Conservation (phyloP, 2,113 vertebrate genomes). For the Pedetes capensis region DNA sequence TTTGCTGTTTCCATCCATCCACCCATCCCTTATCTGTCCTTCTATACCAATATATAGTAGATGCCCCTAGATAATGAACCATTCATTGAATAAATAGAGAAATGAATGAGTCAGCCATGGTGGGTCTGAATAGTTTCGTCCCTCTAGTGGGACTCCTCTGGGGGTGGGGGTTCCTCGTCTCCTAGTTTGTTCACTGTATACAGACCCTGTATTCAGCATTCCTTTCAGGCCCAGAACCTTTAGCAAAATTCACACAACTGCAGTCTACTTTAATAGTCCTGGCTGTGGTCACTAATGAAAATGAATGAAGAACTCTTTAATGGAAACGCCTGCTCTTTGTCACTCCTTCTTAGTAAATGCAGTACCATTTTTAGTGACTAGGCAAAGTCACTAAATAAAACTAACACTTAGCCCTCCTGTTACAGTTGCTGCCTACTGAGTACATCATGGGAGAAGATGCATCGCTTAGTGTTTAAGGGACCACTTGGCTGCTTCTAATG, state of each 20-base stretch:
- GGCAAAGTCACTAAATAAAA: background rate
- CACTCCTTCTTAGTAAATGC: background rate
- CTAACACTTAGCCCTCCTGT: background rate
- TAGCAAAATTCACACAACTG: background rate
- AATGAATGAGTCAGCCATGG: background rate
- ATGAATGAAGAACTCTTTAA: background rate
- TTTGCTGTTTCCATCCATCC: background rate
- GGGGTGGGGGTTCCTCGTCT: background rate
- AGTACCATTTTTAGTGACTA: background rate
- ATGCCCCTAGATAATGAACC: background rate
- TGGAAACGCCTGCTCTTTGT: background rate
- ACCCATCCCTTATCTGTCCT: background rate
- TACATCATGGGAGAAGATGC: too few relatives aligned
- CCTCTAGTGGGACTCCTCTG: background rate
- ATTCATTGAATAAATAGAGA: background rate
- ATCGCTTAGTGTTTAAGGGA: background rate
- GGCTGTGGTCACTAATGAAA: background rate
- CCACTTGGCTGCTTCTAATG: background rate
- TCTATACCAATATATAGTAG: background rate
- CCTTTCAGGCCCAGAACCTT: background rate
- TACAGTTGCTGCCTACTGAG: background rate
- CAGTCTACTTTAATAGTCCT: background rate
- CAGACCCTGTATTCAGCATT: background rate
- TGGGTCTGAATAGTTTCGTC: background rate
- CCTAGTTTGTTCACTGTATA: background rate